Evolutionary conservation across 2,797 vertebrate species (phyloP), one percentile per base, ranked within the genome.

Genomic region (Varecia variegata): DNA sequence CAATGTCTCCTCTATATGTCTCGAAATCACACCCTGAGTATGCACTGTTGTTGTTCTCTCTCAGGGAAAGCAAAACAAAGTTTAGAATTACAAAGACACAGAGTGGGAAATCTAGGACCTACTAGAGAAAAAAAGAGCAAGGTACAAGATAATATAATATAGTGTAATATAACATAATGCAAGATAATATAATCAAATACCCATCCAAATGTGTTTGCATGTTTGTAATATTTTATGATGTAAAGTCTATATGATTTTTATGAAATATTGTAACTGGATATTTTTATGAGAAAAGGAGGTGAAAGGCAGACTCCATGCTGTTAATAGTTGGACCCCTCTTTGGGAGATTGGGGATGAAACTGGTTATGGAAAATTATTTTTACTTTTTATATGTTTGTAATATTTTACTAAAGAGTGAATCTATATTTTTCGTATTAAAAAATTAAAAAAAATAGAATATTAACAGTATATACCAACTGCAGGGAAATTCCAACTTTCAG

Each of bases 1-100:
- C 96, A 98, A 94, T 79, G 94, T 87, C 38, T 92, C 74, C 73
- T 97, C 94, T 97, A 40, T 96, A 11, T 93, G 86, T 38, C 47
- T 94, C 86, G 95, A 91, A 97, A 71, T 96, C 87, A 94, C 30
- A 89, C 35, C 60, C 92, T 71, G 74, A 89, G 79, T 79, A 56
- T 1, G 40, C 84, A 54, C 35, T 50, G 79, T 67, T 90, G n/a
- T 43, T 81, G 45, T 85, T 93, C 45, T 96, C 17, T 58, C 79
- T 80, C 8, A 17, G 43, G 35, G 27, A 81, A 94, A 92, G 45
- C 12, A 90, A 85, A 71, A 43, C 18, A 35, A 81, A 76, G 30
- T 86, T 67, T 88, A 58, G 85, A 79, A 88, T 94, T 86, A n/a
- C 43, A 43, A 43, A 43, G 43, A 43, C 43, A 0, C 43, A 43